Percentiles rank a stretch among this genome's conserved stretches.
Evolutionary conservation across 2,888 invertebrate species (phyloP).

Genomic region (Hypsopygia costalis): DNA sequence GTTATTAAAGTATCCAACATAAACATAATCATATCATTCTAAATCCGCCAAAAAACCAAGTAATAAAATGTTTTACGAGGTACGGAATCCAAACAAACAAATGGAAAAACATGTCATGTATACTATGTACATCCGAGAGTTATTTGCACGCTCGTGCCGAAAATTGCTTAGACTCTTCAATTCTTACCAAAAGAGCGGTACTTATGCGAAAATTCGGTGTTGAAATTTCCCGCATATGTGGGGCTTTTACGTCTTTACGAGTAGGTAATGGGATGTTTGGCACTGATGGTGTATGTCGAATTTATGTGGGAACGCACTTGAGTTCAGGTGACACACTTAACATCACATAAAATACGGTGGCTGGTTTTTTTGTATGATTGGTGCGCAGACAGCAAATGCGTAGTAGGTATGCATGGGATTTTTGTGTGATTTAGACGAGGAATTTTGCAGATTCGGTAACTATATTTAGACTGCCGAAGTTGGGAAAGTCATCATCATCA

Average conservation of each 20-base stretch:
- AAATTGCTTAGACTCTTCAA: constrained; percentile 10
- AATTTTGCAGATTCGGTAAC: no score
- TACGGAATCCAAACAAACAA: background rate
- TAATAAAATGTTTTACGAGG: no score
- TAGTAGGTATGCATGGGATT: no score
- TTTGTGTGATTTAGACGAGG: no score
- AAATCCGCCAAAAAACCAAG: no score
- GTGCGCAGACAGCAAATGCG: no score
- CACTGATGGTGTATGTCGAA: background rate
- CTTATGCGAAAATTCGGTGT: constrained; percentile 18
- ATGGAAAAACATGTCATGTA: background rate
- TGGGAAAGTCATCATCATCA: no score
- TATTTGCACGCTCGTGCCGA: constrained; percentile 2
- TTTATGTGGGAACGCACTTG: background rate
- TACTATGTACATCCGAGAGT: background rate
- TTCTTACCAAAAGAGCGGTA: constrained; percentile 10
- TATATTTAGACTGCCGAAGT: no score
- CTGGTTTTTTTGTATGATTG: no score
- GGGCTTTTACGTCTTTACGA: constrained; percentile 8
- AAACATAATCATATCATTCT: no score
- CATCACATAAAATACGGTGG: background rate
- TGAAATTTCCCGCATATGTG: constrained; percentile 8
- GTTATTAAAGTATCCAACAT: no score
- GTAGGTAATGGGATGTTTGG: constrained; percentile 13
- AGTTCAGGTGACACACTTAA: background rate